A percentile compares a stretch with the other conserved stretches of the same genome.
These are phyloP conservation scores for Philopedon plagiatum DNA, from an alignment of 2,888 invertebrate genomes.

Conservation along the genomic window DNA sequence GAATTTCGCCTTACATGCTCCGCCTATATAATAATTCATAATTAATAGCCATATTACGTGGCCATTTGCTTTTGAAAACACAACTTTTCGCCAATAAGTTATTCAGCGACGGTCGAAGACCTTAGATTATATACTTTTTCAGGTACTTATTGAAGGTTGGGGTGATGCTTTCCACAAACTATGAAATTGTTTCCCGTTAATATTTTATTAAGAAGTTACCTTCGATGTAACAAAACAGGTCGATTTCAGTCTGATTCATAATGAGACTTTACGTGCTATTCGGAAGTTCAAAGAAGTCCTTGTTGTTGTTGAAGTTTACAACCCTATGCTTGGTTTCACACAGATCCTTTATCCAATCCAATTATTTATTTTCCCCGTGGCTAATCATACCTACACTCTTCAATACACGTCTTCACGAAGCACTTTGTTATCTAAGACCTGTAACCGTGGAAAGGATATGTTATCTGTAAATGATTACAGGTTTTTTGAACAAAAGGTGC, in stretches of 20 bases:
- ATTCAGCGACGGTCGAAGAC: conserved; percentile 13
- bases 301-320: no score
- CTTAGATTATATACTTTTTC: conserved; percentile 1
- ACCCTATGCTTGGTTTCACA: no score
- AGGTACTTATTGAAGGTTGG: neutral
- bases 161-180: conserved; percentile 6
- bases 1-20: conserved; percentile 11
- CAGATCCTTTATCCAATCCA: no score
- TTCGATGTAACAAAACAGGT: conserved; percentile 1
- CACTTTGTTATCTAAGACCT: no score
- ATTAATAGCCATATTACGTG: conserved; percentile 16
- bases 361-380: no score
- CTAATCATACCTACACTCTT: no score
- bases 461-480: no score
- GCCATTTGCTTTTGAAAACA: conserved; percentile 10
- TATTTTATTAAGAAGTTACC: neutral
- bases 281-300: neutral
- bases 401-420: no score
- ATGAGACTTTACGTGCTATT: no score
- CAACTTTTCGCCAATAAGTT: conserved; percentile 15
- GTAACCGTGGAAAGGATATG: no score
- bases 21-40: neutral
- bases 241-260: neutral
- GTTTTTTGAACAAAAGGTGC: no score
- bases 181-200: neutral